Percentiles rank a stretch among this genome's conserved stretches.
phyloP scores from a whole-genome alignment of 2,888 invertebrate genomes.

The Chrysotoxum bicinctum region DNA sequence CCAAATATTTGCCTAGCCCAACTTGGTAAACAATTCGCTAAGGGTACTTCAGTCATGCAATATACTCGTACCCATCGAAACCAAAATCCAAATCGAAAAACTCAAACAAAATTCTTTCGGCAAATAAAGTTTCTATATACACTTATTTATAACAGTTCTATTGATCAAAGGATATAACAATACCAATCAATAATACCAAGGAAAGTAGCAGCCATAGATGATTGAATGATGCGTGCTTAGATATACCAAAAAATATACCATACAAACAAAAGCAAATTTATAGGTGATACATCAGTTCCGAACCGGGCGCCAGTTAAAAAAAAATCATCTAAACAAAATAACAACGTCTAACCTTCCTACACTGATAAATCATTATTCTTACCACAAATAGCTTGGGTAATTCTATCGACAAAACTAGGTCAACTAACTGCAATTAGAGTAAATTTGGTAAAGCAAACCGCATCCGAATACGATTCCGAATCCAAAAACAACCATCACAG shows the following conservation, averaged over 20 bases:
- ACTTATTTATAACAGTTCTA: slow-evolving; percentile 49
- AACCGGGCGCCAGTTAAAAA: slow-evolving; percentile 8
- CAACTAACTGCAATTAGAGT: slow-evolving; percentile 57
- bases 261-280: slow-evolving; percentile 15
- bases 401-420: slow-evolving; percentile 40
- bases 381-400: slow-evolving; percentile 26
- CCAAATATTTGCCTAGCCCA: slow-evolving; percentile 47
- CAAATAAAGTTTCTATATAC: slow-evolving; percentile 39
- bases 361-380: slow-evolving; percentile 30
- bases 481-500: not conserved
- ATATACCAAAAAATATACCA: slow-evolving; percentile 13
- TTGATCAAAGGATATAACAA: slow-evolving; percentile 40
- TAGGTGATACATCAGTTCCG: not conserved
- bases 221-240: slow-evolving; percentile 44
- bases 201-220: not conserved
- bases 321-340: not conserved
- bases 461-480: not conserved
- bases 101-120: slow-evolving; percentile 42
- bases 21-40: not conserved
- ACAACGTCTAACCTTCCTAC: not conserved
- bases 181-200: slow-evolving; percentile 62
- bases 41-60: slow-evolving; percentile 44
- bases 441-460: slow-evolving; percentile 30
- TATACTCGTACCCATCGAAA: slow-evolving; percentile 8
- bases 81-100: slow-evolving; percentile 14